Base-by-base conservation (phyloP, 2,797 vertebrate species). In the Neosilurus mollespiculum region DNA sequence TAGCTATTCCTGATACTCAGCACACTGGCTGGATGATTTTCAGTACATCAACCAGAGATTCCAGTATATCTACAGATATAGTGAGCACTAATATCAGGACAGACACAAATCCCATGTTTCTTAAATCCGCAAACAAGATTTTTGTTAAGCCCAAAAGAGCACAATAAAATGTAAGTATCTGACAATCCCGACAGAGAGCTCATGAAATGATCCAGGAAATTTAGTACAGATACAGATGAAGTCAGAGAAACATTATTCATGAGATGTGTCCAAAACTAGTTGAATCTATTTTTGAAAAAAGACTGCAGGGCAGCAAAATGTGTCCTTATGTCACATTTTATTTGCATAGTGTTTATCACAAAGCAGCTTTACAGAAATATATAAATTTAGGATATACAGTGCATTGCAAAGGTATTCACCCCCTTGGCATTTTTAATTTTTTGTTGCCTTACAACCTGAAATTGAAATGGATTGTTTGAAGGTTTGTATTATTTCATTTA, bases 131-230 rank as follows among this genome's bases (percentile, higher is more conserved):
- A 54, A 59, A 58, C 26, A 59, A 34, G 18, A 37, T 59, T 58
- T 76, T 2, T 76, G 9, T 26, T 62, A 56, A 78, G 24, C 51
- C 66, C 64, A 53, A 16, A n/a, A 64, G 56, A 43, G 43, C 9
- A 7, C 34, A 85, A 73, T n/a, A 65, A 73, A n/a, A 18, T 24
- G 61, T n/a, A 66, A 56, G 20, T 18, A 26, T 81, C 26, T 58
- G 24, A 56, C 24, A 56, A 34, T 76, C 54, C 16, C 43, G 20
- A 59, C 7, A 8, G 2, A 15, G 51, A 83, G 51, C 62, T 37
- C 59, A 49, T 51, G 49, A 15, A 53, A n/a, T 2, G 49, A 54
- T 9, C 49, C 18, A 30, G 59, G 56, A 76, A 67, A 59, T 26
- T 15, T 49, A 20, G 15, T 30, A 30, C 53, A 15, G 10, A 51